Conservation (phyloP, 2,888 invertebrate species). For the Lamproptera curius region DNA sequence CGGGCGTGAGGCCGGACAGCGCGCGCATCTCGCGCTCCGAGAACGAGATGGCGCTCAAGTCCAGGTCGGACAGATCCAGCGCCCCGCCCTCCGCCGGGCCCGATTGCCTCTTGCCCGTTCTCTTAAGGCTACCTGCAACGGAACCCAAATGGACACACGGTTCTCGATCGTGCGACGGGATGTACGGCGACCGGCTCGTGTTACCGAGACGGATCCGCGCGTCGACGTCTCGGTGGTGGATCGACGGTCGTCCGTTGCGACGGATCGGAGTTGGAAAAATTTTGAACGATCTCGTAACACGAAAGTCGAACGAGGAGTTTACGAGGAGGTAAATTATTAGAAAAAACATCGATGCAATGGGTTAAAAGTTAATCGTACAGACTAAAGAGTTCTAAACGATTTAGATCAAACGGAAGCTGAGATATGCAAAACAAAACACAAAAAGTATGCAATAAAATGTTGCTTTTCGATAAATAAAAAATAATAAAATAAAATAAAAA, state of each 20-base stretch:
- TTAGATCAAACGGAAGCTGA: constrained; percentile 66
- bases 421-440: constrained; percentile 64
- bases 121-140: constrained; percentile 72
- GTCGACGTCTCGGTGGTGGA: not conserved
- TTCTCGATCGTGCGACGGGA: constrained; percentile 74
- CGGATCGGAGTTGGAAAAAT: not conserved
- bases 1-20: constrained; percentile 78
- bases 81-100: constrained; percentile 36
- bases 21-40: constrained; percentile 83
- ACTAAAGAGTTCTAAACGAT: constrained; percentile 47
- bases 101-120: constrained; percentile 49
- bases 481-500: too few species aligned
- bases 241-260: constrained; percentile 6
- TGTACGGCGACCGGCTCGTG: constrained; percentile 57
- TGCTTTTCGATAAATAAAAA: constrained; percentile 53
- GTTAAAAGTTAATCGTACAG: constrained; percentile 66
- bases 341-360: constrained; percentile 47
- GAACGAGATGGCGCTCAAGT: constrained; percentile 82
- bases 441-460: constrained; percentile 74
- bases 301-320: constrained; percentile 1
- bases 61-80: constrained; percentile 81
- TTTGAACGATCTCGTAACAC: not conserved
- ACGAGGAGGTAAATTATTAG: constrained; percentile 24
- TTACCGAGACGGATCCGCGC: constrained; percentile 17
- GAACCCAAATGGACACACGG: constrained; percentile 72